Evolutionary conservation across 2,113 vertebrate genomes (phyloP).

Genomic region (Psettodes erumei): DNA sequence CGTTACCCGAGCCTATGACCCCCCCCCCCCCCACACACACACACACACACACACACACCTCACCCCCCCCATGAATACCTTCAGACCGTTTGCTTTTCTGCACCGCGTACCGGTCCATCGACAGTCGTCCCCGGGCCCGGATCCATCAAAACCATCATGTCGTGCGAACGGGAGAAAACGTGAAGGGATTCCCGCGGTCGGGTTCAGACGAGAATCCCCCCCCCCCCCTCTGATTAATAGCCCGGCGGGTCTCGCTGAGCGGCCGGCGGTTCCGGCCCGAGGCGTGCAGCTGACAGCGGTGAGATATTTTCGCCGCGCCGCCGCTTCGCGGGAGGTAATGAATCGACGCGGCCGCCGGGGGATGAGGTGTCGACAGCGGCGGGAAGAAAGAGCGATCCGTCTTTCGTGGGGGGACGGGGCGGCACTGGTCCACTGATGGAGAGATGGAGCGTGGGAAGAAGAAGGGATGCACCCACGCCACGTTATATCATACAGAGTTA

Average conservation of each 20-base stretch:
- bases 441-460: slow-evolving; percentile 25
- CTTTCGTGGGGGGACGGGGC: slow-evolving; percentile 62
- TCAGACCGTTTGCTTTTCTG: slow-evolving; percentile 3
- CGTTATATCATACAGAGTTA: no score
- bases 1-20: no score
- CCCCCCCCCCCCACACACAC: no score
- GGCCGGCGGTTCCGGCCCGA: slow-evolving; percentile 47
- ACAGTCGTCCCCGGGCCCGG: slow-evolving; percentile 11
- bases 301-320: slow-evolving; percentile 66
- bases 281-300: slow-evolving; percentile 51
- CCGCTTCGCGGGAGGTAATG: slow-evolving; percentile 69
- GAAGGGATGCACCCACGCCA: no score
- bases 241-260: slow-evolving; percentile 53
- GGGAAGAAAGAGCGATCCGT: slow-evolving; percentile 68
- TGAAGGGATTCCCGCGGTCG: slow-evolving; percentile 33
- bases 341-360: slow-evolving; percentile 60
- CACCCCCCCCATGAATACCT: no score
- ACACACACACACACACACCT: no score
- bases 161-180: slow-evolving; percentile 15
- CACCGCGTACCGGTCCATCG: neutral
- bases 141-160: no score
- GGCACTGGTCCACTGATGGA: no score
- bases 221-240: slow-evolving; percentile 59
- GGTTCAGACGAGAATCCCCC: slow-evolving; percentile 11
- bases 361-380: slow-evolving; percentile 64